Evolutionary conservation across 1,140 invertebrate species (phyloP), one percentile per base, ranked within the genome.

Genomic region (Pogonus chalceus): DNA sequence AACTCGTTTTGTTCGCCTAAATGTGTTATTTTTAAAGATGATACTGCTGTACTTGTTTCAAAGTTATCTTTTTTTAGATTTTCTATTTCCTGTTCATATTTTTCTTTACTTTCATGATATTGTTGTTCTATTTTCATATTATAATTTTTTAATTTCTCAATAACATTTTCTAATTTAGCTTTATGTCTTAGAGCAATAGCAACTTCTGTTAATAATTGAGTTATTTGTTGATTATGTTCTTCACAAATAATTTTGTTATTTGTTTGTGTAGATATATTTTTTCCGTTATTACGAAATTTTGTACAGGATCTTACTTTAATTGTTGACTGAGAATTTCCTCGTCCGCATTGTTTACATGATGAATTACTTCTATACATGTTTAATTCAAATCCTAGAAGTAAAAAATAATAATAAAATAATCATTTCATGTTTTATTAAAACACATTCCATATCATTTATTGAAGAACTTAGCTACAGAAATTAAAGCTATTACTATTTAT

Each of bases 11-110:
- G 26, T 31, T 31, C 26, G 4, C 14, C 26, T 31, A 31, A 31
- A 31, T 31, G 14, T 7, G 26, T 7, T 7, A 31, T 31, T 31
- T 31, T 31, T 14, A 31, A 31, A 7, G 4, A 7, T 31, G 26
- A 31, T 14, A 31, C 4, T 31, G 4, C 26, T 31, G 4, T 31
- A 31, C 14, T 14, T 31, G 4, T 31, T 31, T 31, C 26, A 4
- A 31, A 31, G 14, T 31, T 31, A 14, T 31, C 26, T 7, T 14
- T 31, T 31, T 14, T 31, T 31, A 31, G 14, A 7, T 31, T 14
- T 4, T 31, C 14, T 14, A 14, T 14, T 31, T 31, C 26, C 47
- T 53, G 52, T 9, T 60, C 56, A 10, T 7, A 31, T 31, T 14
- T 4, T 31, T 31, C 14, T 7, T 14, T 31, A 7, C 14, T 14